A percentile compares a stretch with the other conserved stretches of the same genome.
Conservation (phyloP, 2,113 vertebrate genomes). For the Neopipo cinnamomea region DNA sequence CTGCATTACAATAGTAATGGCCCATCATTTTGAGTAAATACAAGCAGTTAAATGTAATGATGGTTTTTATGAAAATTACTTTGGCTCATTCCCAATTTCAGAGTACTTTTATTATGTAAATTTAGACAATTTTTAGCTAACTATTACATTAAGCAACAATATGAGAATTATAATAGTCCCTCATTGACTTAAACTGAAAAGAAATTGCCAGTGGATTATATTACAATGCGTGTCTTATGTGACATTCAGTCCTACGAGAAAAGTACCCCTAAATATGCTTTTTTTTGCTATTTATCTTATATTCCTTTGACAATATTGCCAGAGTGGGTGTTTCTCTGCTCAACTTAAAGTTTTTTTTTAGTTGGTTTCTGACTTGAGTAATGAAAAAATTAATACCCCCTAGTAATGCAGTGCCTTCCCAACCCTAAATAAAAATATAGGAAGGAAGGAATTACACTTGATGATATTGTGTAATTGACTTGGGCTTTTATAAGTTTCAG, state of each 20-base stretch:
- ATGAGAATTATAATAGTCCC: neutral
- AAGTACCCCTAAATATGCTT: neutral
- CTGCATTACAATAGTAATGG: slow-evolving; percentile 1
- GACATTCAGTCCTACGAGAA: neutral
- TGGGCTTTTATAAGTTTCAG: neutral
- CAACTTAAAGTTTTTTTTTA: neutral
- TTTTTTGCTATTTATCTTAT: neutral
- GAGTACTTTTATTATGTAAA: neutral
- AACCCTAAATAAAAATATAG: neutral
- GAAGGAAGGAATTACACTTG: neutral
- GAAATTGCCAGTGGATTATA: neutral
- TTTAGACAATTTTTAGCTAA: slow-evolving; percentile 33
- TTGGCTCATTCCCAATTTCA: neutral
- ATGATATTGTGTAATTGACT: neutral
- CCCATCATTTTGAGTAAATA: slow-evolving; percentile 48
- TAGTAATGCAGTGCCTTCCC: neutral
- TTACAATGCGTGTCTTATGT: neutral
- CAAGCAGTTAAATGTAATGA: slow-evolving; percentile 33
- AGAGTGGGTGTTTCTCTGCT: neutral
- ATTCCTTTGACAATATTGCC: neutral
- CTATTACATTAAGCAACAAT: slow-evolving; percentile 14
- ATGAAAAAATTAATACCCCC: neutral
- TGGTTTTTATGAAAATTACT: slow-evolving; percentile 40
- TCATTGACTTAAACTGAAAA: neutral
- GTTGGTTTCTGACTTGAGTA: neutral